Conservation (phyloP, 2,113 vertebrate species). For the Python bivittatus region DNA sequence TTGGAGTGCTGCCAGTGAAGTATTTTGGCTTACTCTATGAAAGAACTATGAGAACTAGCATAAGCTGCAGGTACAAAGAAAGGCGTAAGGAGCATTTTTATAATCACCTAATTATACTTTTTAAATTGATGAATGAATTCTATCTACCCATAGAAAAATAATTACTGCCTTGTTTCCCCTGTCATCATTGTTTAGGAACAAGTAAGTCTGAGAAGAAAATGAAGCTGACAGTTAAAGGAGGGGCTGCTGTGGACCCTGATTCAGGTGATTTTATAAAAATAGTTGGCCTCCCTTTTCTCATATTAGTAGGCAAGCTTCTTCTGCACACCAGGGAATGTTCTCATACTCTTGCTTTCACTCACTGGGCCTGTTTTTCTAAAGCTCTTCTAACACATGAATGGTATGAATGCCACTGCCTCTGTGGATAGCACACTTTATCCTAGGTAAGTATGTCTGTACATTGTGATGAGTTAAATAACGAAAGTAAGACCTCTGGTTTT, state of each 20-base stretch:
- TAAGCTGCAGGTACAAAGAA: no score
- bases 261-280: constrained; percentile 78
- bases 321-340: neutral
- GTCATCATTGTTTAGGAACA: constrained; percentile 70
- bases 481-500: neutral
- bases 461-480: neutral
- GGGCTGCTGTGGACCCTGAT: constrained; percentile 95
- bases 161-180: neutral
- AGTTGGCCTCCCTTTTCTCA: neutral
- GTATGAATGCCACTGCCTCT: neutral
- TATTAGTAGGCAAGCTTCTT: neutral
- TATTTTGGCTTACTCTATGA: no score
- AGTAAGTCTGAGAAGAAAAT: constrained; percentile 93
- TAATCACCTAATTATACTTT: neutral
- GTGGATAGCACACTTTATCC: neutral
- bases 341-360: neutral
- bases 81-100: neutral
- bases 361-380: neutral
- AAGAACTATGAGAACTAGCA: no score
- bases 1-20: no score
- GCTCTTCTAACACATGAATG: neutral
- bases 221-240: constrained; percentile 97
- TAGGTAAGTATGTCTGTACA: neutral
- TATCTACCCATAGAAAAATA: neutral
- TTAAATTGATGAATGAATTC: neutral